Percentiles rank a stretch among this genome's conserved stretches.
Conservation (phyloP, 2,113 vertebrate species). For the Lophius piscatorius region DNA sequence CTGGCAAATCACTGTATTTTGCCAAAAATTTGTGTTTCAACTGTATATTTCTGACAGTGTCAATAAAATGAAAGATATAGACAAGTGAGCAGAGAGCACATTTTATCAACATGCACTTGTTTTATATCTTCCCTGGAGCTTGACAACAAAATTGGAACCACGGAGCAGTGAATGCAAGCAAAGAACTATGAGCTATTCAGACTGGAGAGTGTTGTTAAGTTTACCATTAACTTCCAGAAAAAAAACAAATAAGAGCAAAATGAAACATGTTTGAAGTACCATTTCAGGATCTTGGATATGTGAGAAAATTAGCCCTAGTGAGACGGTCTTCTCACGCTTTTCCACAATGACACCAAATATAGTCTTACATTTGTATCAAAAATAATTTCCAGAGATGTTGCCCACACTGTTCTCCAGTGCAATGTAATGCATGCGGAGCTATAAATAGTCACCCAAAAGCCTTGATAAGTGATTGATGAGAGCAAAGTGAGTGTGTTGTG, state of each 20-base stretch:
- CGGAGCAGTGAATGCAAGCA: too few species aligned
- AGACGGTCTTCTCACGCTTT: not conserved
- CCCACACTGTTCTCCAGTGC: slow-evolving; percentile 40
- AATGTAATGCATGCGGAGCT: slow-evolving; percentile 48
- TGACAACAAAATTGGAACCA: too few species aligned
- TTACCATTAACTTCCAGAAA: not conserved
- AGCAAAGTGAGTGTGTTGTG: slow-evolving; percentile 54
- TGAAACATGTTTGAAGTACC: too few species aligned
- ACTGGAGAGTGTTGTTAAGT: too few species aligned
- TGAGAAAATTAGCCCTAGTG: too few species aligned
- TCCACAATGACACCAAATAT: not conserved
- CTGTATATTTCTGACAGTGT: too few species aligned
- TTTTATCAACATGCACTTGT: not conserved
- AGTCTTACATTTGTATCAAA: slow-evolving; percentile 16
- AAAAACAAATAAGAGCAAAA: not conserved
- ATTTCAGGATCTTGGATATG: not conserved
- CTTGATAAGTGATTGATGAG: slow-evolving; percentile 75
- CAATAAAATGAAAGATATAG: too few species aligned
- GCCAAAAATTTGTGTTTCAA: slow-evolving; percentile 82
- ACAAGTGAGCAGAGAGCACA: too few species aligned
- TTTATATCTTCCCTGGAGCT: too few species aligned
- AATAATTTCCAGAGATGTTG: slow-evolving; percentile 44
- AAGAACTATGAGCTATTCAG: too few species aligned
- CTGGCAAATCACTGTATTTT: slow-evolving; percentile 83
- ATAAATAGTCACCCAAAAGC: slow-evolving; percentile 76